phyloP scores from a whole-genome alignment of 2,113 vertebrate species.

The Circaetus gallicus region DNA sequence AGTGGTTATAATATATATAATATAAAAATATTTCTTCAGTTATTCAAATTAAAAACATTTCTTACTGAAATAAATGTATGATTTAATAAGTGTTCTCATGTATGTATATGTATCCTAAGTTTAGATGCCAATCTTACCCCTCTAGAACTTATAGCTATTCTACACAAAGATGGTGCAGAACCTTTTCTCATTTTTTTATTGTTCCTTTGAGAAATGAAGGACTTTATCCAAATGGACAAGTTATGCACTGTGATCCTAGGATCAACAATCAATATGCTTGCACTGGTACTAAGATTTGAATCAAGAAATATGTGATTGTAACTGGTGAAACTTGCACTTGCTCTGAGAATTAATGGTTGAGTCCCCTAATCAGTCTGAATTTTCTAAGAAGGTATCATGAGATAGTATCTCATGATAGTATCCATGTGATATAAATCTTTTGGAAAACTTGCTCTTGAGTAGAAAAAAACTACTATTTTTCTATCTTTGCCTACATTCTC shows the following conservation, averaged over 20 bases:
- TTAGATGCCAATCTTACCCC: background rate
- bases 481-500: background rate
- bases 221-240: background rate
- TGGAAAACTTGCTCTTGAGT: background rate
- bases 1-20: background rate
- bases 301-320: background rate
- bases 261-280: background rate
- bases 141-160: background rate
- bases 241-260: background rate
- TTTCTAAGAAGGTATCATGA: background rate
- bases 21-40: background rate
- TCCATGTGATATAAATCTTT: background rate
- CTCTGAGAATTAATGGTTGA: background rate
- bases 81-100: background rate
- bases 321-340: background rate
- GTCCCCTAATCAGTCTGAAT: background rate
- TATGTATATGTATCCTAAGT: background rate
- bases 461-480: background rate
- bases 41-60: background rate
- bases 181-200: background rate
- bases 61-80: background rate
- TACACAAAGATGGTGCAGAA: background rate
- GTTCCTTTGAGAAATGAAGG: background rate
- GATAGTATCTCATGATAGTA: background rate
- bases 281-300: background rate